Evolutionary conservation across 2,888 invertebrate genomes (phyloP).

Genomic region (Biston stratarius): DNA sequence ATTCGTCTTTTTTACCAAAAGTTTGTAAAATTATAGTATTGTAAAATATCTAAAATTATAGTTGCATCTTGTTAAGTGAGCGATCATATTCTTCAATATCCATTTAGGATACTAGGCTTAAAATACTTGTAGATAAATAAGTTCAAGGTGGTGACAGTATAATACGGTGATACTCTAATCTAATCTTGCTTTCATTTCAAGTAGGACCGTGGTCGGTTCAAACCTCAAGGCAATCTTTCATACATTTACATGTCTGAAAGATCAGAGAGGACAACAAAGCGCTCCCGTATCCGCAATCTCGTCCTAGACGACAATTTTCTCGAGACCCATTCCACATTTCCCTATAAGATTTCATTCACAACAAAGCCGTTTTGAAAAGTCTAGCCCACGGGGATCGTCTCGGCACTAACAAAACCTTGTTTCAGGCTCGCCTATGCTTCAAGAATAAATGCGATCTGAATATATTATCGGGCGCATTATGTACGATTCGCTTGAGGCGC

Average conservation of each 20-base stretch:
- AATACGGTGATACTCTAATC: not conserved
- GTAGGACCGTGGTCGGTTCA: constrained; percentile 16
- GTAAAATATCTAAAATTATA: too few relatives aligned
- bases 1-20: too few relatives aligned
- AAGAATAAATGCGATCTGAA: constrained; percentile 82
- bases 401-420: constrained; percentile 76
- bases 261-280: constrained; percentile 32
- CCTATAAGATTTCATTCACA: constrained; percentile 47
- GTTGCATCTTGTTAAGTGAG: too few relatives aligned
- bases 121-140: not conserved
- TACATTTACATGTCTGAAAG: constrained; percentile 33
- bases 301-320: constrained; percentile 41
- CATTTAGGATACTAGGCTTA: too few relatives aligned
- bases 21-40: too few relatives aligned
- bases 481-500: constrained; percentile 78
- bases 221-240: constrained; percentile 34
- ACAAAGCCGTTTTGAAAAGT: constrained; percentile 61
- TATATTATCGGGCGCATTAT: constrained; percentile 83
- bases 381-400: constrained; percentile 71
- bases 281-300: constrained; percentile 35
- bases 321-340: constrained; percentile 42
- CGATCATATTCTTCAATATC: too few relatives aligned
- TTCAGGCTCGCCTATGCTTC: constrained; percentile 76
- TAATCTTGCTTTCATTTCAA: constrained; percentile 7
- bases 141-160: constrained; percentile 4